Evolutionary conservation across 1,140 invertebrate species (phyloP).

Genomic region (Drosophila biarmipes): DNA sequence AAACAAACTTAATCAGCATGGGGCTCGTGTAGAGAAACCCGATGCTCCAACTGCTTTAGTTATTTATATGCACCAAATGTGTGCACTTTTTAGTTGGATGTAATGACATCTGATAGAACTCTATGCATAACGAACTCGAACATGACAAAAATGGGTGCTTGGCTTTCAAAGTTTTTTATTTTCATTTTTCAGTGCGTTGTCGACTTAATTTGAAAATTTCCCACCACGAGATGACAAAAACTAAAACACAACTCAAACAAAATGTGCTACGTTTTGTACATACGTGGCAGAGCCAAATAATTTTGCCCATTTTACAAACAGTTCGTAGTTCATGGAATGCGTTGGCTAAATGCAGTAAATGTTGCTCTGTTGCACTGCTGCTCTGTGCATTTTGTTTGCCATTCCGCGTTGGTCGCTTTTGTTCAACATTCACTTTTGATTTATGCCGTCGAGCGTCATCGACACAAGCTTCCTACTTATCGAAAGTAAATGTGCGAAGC

Average conservation of each 20-base stretch:
- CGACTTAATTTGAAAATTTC: background rate
- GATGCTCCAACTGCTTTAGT: background rate
- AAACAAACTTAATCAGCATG: slow-evolving; percentile 3
- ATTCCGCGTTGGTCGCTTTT: slow-evolving; percentile 21
- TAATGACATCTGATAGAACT: slow-evolving; percentile 3
- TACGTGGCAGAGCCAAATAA: background rate
- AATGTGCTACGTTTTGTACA: background rate
- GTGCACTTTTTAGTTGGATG: slow-evolving; percentile 1
- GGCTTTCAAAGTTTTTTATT: background rate
- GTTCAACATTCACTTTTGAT: slow-evolving; percentile 45
- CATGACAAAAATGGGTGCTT: background rate
- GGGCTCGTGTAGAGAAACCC: background rate
- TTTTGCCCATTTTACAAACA: background rate
- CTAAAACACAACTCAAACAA: background rate
- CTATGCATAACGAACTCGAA: background rate
- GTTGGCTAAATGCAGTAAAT: background rate
- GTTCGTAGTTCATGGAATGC: background rate
- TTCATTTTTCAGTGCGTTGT: background rate
- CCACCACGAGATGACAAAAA: background rate
- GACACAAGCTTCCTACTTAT: slow-evolving; percentile 29
- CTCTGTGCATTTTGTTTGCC: slow-evolving; percentile 17
- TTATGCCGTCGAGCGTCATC: slow-evolving; percentile 40
- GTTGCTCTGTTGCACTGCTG: background rate
- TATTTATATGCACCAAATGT: slow-evolving; percentile 3
- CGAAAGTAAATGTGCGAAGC: slow-evolving; percentile 20